Conservation (phyloP, 2,113 vertebrate genomes). For the Spizaetus ornatus region DNA sequence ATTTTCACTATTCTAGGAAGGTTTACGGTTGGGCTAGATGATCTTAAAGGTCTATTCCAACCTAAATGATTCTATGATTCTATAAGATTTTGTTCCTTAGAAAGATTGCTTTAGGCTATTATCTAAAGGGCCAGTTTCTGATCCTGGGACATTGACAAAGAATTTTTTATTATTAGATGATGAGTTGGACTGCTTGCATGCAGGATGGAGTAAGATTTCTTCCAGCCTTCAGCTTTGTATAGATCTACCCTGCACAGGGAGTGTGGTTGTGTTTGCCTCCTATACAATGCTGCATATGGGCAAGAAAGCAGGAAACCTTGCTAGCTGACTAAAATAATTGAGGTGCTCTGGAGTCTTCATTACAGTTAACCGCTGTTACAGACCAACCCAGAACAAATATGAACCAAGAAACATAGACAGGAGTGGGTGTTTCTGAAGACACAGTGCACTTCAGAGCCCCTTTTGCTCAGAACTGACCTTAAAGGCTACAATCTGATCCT, state of each 20-base stretch:
- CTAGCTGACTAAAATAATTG: background rate
- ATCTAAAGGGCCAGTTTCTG: background rate
- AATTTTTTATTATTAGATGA: background rate
- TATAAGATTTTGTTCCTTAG: background rate
- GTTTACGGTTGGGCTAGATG: rapidly evolving
- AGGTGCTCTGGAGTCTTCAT: background rate
- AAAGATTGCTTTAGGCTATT: background rate
- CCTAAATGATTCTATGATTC: background rate
- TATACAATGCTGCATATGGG: rapidly evolving
- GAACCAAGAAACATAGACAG: background rate
- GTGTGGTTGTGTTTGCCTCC: background rate
- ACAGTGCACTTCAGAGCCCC: background rate
- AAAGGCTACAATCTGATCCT: background rate
- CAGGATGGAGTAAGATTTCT: background rate
- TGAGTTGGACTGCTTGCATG: background rate
- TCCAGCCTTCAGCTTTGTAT: background rate
- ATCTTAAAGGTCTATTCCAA: background rate
- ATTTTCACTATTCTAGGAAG: background rate
- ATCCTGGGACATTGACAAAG: background rate
- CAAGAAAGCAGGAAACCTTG: background rate
- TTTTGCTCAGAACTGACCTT: background rate
- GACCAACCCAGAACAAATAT: background rate
- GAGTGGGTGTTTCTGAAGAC: background rate
- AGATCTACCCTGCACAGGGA: rapidly evolving
- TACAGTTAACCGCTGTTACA: background rate